Conservation (phyloP, 2,113 vertebrate species). For the Sceloporus undulatus region DNA sequence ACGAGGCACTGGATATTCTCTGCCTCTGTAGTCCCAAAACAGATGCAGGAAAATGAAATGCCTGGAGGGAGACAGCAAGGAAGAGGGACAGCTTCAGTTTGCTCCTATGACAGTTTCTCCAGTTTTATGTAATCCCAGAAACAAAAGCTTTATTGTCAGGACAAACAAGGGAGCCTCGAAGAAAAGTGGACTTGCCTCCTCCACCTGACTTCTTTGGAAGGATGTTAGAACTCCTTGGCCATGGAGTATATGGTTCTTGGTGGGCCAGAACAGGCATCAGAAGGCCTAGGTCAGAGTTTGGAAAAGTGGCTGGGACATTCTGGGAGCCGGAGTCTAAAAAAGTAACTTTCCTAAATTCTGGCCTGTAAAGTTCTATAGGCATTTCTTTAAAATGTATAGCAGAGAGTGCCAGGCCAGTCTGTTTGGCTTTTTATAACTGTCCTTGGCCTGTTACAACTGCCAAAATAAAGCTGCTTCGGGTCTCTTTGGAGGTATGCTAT, state of each 20-base stretch:
- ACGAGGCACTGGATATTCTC: not conserved
- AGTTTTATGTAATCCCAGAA: conserved; percentile 4
- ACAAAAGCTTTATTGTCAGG: conserved; percentile 6
- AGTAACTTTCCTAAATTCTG: not conserved
- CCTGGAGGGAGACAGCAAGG: not conserved
- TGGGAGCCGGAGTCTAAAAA: not conserved
- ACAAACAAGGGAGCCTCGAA: not conserved
- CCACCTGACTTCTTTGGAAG: not conserved
- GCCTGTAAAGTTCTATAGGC: too few species aligned
- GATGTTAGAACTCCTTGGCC: not conserved
- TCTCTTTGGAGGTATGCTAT: too few species aligned
- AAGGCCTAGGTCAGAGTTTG: not conserved
- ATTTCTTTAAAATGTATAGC: too few species aligned
- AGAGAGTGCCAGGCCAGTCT: too few species aligned
- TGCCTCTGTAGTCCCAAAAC: not conserved
- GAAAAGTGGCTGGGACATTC: not conserved
- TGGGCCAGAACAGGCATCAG: not conserved
- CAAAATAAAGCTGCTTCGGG: too few species aligned
- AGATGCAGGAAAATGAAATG: not conserved
- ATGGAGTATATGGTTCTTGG: not conserved
- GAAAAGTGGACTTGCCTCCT: not conserved
- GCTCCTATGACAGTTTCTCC: not conserved
- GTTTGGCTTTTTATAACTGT: too few species aligned
- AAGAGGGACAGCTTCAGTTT: not conserved
- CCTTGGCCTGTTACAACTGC: too few species aligned